These are phyloP conservation scores for Turdus rufiventris DNA, from an alignment of 2,113 vertebrate genomes.

Conservation along the genomic window DNA sequence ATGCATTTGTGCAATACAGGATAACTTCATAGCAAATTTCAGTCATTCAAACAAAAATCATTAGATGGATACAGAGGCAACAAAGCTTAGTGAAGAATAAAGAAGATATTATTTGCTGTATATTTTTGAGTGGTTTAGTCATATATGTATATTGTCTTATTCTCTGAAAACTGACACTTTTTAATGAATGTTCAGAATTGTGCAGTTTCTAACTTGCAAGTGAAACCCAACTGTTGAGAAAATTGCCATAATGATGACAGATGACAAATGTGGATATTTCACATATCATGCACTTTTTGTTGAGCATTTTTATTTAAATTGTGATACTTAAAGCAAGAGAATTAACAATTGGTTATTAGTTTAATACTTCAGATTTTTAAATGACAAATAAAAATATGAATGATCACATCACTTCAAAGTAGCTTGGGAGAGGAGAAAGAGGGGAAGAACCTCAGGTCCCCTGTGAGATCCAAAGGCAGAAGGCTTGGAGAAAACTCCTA, in stretches of 20 bases:
- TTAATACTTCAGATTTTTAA: background rate
- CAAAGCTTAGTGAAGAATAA: background rate
- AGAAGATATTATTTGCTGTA: background rate
- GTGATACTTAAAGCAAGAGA: background rate
- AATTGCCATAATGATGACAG: background rate
- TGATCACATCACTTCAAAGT: background rate
- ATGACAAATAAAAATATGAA: background rate
- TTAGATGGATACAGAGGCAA: background rate
- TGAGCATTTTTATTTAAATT: background rate
- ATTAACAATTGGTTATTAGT: background rate
- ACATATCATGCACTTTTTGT: fast-evolving
- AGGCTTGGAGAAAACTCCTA: background rate
- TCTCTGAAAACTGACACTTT: background rate
- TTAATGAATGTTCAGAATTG: background rate
- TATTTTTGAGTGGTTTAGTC: background rate
- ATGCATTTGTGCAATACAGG: background rate
- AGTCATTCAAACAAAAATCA: background rate
- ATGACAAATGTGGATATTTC: background rate
- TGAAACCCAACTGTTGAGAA: background rate
- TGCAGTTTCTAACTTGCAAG: background rate
- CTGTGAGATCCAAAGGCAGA: background rate
- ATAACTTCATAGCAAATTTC: background rate
- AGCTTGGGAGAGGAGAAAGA: background rate
- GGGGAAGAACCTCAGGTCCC: background rate
- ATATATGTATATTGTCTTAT: background rate